Base-by-base conservation (phyloP, 2,797 vertebrate species). In the Danio kyathit region DNA sequence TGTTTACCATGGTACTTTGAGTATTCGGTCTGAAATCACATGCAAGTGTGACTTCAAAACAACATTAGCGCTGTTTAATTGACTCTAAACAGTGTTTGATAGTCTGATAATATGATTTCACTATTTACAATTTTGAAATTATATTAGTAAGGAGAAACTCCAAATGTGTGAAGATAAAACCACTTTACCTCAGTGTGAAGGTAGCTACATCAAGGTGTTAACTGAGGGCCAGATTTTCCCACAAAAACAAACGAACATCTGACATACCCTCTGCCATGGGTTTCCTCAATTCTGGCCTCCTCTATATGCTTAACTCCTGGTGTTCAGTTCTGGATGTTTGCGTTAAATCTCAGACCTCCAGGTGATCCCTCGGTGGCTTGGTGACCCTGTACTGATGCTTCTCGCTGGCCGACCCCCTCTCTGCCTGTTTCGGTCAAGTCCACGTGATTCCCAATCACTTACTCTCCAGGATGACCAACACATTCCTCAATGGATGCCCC, bases 261-360 rank as follows among this genome's bases (percentile, higher is more conserved):
- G 60, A 79, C 87, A 71, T 93, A 95, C 95, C 95, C 94, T 94
- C 94, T 93, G 95, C 95, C 94, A 94, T 95, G 85, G 87, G 86
- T 70, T 82, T 29, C 7, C 51, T 77, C 49, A 86, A 63, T 82
- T 80, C 49, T 29, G 29, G 86, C 83, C 83, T 74, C 13, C 54
- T 16, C 43, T 74, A 10, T 74, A 10, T 46, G 41, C 13, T 14
- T 4, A 41, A 41, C 46, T 64, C 14, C 29, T 48, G 75, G 7
- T 7, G 76, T 54, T 43, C 19, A 57, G 71, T 11, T 13, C 5
- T 41, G 57, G 71, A 48, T 71, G 74, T 66, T 48, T 61, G 41
- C 29, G 52, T 71, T 66, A 79, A 83, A 74, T 57, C 54, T 46
- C 16, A 48, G 44, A 49, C 83, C 59, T 78, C 72, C 78, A 71